Conservation (phyloP, 1,140 invertebrate genomes). For the Cyclargus thomasi region DNA sequence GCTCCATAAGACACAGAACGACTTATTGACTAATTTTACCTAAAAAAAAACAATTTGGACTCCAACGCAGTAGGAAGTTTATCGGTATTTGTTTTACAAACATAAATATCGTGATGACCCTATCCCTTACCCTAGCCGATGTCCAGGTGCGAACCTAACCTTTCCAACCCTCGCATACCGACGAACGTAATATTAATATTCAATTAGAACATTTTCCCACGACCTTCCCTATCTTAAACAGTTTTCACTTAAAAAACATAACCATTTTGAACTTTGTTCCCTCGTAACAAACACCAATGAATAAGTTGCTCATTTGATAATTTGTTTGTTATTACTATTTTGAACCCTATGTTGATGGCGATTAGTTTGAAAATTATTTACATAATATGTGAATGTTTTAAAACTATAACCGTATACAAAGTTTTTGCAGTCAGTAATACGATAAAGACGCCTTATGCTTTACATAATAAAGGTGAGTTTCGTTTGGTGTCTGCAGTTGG, state of each 20-base stretch:
- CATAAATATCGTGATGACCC: neutral
- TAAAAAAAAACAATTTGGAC: too few species aligned
- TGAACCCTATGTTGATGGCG: neutral
- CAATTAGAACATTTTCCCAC: slow-evolving; percentile 65
- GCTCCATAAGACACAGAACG: too few species aligned
- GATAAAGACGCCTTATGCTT: slow-evolving; percentile 18
- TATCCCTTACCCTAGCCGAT: slow-evolving; percentile 12
- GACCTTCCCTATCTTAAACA: slow-evolving; percentile 35
- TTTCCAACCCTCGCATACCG: slow-evolving; percentile 45
- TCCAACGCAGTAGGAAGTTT: too few species aligned
- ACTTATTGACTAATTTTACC: too few species aligned
- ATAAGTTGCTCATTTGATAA: neutral
- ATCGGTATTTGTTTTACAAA: neutral
- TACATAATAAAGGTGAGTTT: slow-evolving; percentile 27
- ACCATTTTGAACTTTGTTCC: slow-evolving; percentile 3
- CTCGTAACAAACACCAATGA: neutral
- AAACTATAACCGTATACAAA: neutral
- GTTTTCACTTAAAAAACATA: neutral
- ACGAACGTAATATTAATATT: slow-evolving; percentile 55
- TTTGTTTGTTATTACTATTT: neutral
- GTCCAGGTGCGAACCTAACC: slow-evolving; percentile 52
- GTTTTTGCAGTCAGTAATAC: neutral
- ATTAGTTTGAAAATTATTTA: neutral
- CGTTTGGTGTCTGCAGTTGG: neutral
- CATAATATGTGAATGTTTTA: neutral